Conservation (phyloP, 2,113 vertebrate genomes). For the Silurus meridionalis region DNA sequence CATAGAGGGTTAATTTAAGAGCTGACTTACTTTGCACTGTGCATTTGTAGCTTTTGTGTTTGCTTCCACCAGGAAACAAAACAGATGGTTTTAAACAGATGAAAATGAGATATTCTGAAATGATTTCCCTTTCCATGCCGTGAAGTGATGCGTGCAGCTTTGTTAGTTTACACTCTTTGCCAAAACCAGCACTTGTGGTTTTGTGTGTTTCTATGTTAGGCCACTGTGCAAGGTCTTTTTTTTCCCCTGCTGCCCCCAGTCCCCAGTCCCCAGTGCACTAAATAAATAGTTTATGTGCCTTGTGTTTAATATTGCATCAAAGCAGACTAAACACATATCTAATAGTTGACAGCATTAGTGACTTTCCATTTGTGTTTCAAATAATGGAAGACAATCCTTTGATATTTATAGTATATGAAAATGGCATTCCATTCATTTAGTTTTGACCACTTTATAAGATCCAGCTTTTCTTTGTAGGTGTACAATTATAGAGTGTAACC, state of each 20-base stretch:
- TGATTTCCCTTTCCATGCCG: neutral
- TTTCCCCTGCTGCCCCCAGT: neutral
- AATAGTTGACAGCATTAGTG: neutral
- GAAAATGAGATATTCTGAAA: neutral
- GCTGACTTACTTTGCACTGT: neutral
- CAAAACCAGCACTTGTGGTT: neutral
- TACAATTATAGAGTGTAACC: constrained; percentile 2
- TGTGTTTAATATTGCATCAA: constrained; percentile 9
- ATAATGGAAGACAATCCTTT: neutral
- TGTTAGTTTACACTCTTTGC: neutral
- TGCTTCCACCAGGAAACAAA: neutral
- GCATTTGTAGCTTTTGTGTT: neutral
- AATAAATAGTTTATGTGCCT: constrained; percentile 7
- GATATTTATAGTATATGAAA: neutral
- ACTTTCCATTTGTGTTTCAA: neutral
- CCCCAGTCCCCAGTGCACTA: neutral
- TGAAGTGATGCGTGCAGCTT: neutral
- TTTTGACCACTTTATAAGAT: neutral
- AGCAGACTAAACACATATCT: constrained; percentile 10
- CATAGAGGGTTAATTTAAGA: neutral
- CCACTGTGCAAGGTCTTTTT: too few relatives aligned
- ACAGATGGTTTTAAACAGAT: neutral
- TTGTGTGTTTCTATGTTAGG: neutral
- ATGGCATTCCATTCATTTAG: neutral
- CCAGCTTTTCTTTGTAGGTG: neutral